phyloP scores from a whole-genome alignment of 1,140 invertebrate genomes.

The Dinoponera quadriceps region DNA sequence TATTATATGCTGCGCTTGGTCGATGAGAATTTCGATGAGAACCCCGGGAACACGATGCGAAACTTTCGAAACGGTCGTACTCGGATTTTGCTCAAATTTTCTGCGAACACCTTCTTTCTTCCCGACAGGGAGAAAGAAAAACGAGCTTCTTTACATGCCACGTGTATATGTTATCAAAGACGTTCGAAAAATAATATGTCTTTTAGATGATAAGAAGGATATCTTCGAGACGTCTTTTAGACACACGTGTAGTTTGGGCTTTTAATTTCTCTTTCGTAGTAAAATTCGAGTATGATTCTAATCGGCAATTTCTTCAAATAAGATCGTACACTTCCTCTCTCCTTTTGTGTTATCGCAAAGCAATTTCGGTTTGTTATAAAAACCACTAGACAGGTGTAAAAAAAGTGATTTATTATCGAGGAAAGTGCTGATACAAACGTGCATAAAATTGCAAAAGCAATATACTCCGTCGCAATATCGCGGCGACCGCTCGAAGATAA shows the following conservation, averaged over 20 bases:
- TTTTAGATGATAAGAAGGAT: no score
- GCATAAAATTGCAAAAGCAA: background rate
- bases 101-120: background rate
- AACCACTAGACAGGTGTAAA: background rate
- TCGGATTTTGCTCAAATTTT: background rate
- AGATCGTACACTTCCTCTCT: no score
- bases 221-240: no score
- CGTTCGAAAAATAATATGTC: no score
- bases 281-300: background rate
- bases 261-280: no score
- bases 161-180: no score
- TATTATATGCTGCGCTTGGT: slow-evolving; percentile 2
- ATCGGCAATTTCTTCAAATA: background rate
- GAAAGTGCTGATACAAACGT: background rate
- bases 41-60: background rate
- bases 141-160: background rate
- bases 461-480: background rate
- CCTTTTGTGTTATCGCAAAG: background rate
- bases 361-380: background rate
- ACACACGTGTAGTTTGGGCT: no score
- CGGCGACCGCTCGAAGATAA: background rate
- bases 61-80: background rate
- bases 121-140: background rate
- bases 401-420: background rate
- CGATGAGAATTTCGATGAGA: background rate